Percentiles rank a stretch among this genome's conserved stretches.
Evolutionary conservation across 2,113 vertebrate genomes (phyloP).

Genomic region (Aplodontia rufa): DNA sequence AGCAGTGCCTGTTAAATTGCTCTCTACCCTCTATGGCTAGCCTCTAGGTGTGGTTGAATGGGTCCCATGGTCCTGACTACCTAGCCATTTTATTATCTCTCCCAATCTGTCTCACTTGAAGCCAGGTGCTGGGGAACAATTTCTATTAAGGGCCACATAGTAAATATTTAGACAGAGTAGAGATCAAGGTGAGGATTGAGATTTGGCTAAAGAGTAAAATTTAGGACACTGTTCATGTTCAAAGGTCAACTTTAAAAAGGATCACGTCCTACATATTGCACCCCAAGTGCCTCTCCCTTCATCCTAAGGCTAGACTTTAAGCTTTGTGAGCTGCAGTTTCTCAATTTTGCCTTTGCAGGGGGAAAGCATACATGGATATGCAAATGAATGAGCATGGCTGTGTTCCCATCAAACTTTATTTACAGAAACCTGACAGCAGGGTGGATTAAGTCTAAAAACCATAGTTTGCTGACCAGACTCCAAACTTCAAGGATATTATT

Average conservation of each 20-base stretch:
- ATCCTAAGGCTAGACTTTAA: neutral
- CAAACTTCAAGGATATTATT: neutral
- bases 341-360: neutral
- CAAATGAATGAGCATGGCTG: neutral
- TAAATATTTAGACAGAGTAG: neutral
- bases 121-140: neutral
- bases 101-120: too few relatives aligned
- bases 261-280: neutral
- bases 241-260: neutral
- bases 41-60: too few relatives aligned
- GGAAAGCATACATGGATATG: neutral
- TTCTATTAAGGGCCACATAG: neutral
- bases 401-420: slow-evolving; percentile 38
- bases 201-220: neutral
- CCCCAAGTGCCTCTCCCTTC: neutral
- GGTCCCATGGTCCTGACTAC: too few relatives aligned
- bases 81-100: too few relatives aligned
- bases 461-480: neutral
- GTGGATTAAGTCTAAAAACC: neutral
- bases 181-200: neutral
- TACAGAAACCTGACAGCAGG: neutral
- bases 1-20: too few relatives aligned
- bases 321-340: neutral
- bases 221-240: neutral
- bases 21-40: too few relatives aligned